Base-by-base conservation (phyloP, 2,113 vertebrate species). In the Elephas maximus region DNA sequence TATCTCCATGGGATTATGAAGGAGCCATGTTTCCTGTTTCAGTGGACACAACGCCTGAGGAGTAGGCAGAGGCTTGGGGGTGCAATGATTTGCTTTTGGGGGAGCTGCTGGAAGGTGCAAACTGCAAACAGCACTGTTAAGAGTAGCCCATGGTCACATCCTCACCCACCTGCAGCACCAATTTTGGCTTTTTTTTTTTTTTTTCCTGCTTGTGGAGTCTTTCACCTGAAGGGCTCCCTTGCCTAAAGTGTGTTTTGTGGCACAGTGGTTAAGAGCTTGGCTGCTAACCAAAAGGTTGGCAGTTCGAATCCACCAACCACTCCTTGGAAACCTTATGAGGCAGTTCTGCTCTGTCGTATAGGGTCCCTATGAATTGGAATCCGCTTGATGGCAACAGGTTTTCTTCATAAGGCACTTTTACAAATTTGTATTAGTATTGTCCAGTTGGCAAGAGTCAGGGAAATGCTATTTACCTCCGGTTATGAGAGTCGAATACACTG, bases 121-220 rank as follows among this genome's bases (percentile, higher is more conserved):
- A 48, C 48, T 62, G 51, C 60, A 88, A 83, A 30, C 28, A 44
- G 51, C 24, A 23, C 60, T 60, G 44, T 88, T 8, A 81, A 78
- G 93, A 63, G 90, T 30, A 73, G 78, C 74, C 57, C 63, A 15
- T 92, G 63, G 76, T 73, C 79, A 67, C 48, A 44, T 76, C 88
- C 62, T 92, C 79, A 71, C 62, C 85, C 93, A 96, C 76, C 88
- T 95, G 93, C 44, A 28, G 77, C 37, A 76, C 88, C 93, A 92
- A 95, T 96, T 95, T 91, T 76, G 69, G 63, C 87, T 90, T 91
- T 93, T 73, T 77, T 97, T 95, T 90, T 91, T 93, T 73, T 77
- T 97, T 95, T 79, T 76, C 91, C 79, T 93, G 84, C 28, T 23
- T 51, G 26, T 48, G 57, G 62, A n/a, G 23, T 51, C 78, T 82